phyloP scores from a whole-genome alignment of 2,888 invertebrate genomes.

The Cremastobaeus sp. region DNA sequence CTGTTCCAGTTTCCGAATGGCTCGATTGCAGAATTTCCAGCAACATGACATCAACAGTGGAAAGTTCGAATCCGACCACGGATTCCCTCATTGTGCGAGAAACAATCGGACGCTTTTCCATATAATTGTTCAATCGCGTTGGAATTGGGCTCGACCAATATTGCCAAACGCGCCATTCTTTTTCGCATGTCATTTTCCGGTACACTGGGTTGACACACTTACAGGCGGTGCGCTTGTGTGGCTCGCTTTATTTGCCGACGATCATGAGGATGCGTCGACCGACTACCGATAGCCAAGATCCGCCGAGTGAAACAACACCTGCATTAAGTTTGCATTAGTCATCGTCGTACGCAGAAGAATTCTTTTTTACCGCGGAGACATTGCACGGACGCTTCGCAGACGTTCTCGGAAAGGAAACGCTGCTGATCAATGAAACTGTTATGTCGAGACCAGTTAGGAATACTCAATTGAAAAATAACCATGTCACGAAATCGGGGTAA shows the following conservation, averaged over 20 bases:
- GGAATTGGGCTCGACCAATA: conserved; percentile 22
- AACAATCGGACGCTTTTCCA: conserved; percentile 29
- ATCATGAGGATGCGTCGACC: conserved; percentile 33
- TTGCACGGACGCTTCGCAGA: conserved; percentile 34
- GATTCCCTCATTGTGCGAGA: conserved; percentile 9
- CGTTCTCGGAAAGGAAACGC: conserved; percentile 42
- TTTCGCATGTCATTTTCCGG: conserved; percentile 36
- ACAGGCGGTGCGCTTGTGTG: conserved; percentile 1
- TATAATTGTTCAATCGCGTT: conserved; percentile 25
- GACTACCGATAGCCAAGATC: conserved; percentile 46
- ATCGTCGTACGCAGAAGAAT: conserved; percentile 36
- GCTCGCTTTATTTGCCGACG: conserved; percentile 20
- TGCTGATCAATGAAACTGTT: conserved; percentile 44
- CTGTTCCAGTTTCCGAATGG: too few relatives aligned
- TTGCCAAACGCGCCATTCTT: conserved; percentile 36
- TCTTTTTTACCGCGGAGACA: conserved; percentile 31
- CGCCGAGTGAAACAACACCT: conserved; percentile 33
- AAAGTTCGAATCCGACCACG: conserved; percentile 8
- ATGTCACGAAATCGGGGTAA: conserved; percentile 13
- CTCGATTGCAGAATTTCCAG: conserved; percentile 1
- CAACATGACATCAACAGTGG: conserved; percentile 1
- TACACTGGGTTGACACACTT: conserved; percentile 42
- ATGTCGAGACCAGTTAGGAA: conserved; percentile 18
- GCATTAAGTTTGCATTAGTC: conserved; percentile 54
- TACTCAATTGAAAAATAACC: conserved; percentile 14